phyloP scores from a whole-genome alignment of 1,140 invertebrate species.

The Harpegnathos saltator region DNA sequence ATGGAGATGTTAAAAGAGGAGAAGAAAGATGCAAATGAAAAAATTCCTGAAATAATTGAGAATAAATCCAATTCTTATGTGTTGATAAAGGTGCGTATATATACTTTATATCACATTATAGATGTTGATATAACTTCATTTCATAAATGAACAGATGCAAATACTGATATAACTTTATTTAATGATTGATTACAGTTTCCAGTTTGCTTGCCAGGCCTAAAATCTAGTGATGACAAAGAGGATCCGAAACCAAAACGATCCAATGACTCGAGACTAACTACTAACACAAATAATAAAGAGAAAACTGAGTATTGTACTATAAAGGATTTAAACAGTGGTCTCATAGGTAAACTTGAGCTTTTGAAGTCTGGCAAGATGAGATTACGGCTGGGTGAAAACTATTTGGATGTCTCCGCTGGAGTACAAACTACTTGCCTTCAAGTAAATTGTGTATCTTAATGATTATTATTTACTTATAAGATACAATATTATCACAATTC shows the following conservation, averaged over 20 bases:
- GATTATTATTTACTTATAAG: neutral
- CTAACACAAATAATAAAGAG: slow-evolving; percentile 59
- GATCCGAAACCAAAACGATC: slow-evolving; percentile 62
- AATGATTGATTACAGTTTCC: slow-evolving; percentile 78
- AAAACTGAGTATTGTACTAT: slow-evolving; percentile 75
- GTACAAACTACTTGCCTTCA: slow-evolving; percentile 79
- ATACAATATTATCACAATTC: neutral
- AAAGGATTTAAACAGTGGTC: slow-evolving; percentile 79
- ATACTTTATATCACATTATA: neutral
- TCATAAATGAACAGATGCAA: too few species aligned
- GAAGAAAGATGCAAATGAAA: slow-evolving; percentile 16
- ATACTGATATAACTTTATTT: slow-evolving; percentile 21
- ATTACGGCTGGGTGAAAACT: slow-evolving; percentile 80
- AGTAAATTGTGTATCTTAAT: slow-evolving; percentile 70
- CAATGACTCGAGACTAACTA: slow-evolving; percentile 42
- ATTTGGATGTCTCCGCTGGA: slow-evolving; percentile 80
- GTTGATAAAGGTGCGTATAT: slow-evolving; percentile 78
- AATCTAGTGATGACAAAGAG: slow-evolving; percentile 54
- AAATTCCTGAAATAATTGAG: slow-evolving; percentile 77
- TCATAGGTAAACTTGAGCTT: slow-evolving; percentile 83
- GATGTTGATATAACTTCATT: slow-evolving; percentile 10
- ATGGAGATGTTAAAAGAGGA: slow-evolving; percentile 12
- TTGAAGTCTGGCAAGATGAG: slow-evolving; percentile 81
- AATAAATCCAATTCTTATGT: slow-evolving; percentile 78
- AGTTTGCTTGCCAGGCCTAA: slow-evolving; percentile 80